A percentile compares a stretch with the other conserved stretches of the same genome.
phyloP scores from a whole-genome alignment of 2,797 vertebrate genomes.

The Notamacropus eugenii region DNA sequence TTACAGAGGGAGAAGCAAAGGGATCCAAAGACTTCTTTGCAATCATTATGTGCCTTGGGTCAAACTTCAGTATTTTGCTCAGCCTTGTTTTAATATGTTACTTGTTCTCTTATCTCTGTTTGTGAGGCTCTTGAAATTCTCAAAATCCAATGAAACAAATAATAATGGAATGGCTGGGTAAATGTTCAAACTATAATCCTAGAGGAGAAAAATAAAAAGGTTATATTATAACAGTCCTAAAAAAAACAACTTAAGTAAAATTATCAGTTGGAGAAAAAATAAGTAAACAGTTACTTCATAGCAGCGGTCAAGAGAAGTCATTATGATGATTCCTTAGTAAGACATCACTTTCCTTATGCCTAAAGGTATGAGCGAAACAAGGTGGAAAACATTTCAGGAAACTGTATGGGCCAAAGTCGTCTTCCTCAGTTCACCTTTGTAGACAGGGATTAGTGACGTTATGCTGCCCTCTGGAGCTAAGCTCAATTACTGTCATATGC shows the following conservation, averaged over 20 bases:
- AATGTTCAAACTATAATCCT: constrained; percentile 9
- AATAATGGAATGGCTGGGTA: not conserved
- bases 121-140: constrained; percentile 4
- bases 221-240: constrained; percentile 25
- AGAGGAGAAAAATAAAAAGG: not conserved
- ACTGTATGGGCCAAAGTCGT: not conserved
- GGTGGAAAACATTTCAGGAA: not conserved
- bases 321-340: not conserved
- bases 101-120: not conserved
- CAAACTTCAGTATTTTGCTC: not conserved
- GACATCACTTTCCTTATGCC: not conserved
- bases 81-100: not conserved
- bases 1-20: not conserved
- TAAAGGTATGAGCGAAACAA: not conserved
- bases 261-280: not conserved
- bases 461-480: constrained; percentile 53
- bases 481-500: not conserved
- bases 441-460: not conserved
- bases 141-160: not conserved
- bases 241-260: not conserved
- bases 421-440: not conserved
- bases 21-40: not conserved
- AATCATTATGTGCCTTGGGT: not conserved
- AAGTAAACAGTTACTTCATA: not conserved
- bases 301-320: not conserved